Evolutionary conservation across 92 coral and sea anemone species (phyloP).

Genomic region (Montipora capitata): DNA sequence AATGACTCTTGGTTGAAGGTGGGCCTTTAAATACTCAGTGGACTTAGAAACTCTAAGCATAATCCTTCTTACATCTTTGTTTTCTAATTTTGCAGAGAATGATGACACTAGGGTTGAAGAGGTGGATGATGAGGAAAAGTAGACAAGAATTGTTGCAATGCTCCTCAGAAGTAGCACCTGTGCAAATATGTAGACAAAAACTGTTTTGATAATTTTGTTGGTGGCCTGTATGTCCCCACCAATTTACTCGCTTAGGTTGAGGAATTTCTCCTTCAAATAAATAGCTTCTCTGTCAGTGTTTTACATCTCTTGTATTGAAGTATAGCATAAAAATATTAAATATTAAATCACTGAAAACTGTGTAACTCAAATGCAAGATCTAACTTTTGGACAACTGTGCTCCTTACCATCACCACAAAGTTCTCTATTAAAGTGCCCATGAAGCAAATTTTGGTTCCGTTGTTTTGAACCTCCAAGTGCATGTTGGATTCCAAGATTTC

Average conservation of each 20-base stretch:
- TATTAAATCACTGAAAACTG: not conserved
- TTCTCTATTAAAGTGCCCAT: not conserved
- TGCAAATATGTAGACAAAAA: conserved; percentile 1
- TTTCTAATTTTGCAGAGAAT: not conserved
- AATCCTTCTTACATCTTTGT: not conserved
- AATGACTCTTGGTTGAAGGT: too few relatives aligned
- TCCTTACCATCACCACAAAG: not conserved
- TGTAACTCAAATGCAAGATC: not conserved
- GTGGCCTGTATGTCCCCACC: not conserved
- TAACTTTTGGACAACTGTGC: not conserved
- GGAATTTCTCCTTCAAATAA: not conserved
- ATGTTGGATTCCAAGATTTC: too few relatives aligned
- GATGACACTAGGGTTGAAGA: conserved; percentile 40
- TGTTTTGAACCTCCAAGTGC: too few relatives aligned
- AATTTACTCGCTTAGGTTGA: not conserved
- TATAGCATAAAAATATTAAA: not conserved
- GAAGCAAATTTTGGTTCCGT: not conserved
- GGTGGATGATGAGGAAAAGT: not conserved
- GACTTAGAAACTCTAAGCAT: too few relatives aligned
- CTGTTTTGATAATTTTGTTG: conserved; percentile 3
- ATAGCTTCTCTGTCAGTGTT: not conserved
- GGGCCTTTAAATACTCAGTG: too few relatives aligned
- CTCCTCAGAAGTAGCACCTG: not conserved
- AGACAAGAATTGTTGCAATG: not conserved
- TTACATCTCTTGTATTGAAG: not conserved